Evolutionary conservation across 2,888 invertebrate genomes (phyloP), one percentile per base, ranked within the genome.

Genomic region (Panopea generosa): DNA sequence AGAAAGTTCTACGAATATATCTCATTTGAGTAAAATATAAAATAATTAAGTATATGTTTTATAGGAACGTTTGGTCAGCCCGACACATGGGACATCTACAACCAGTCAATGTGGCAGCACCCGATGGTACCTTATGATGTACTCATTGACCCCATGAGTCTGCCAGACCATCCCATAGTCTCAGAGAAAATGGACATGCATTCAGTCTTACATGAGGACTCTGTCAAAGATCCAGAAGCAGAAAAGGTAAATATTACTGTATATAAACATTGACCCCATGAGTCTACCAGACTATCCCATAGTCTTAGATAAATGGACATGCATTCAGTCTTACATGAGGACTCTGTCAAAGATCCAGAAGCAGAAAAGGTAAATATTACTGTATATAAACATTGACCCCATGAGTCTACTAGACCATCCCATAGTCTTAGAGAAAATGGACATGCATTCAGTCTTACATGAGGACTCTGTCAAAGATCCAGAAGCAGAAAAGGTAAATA

Each of bases 101-200:
- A 92, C 71, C 79, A 87, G 27, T 72, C 84, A 11, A 90, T 92
- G 7, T 93, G 85, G 82, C 90, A 90, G 71, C 92, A 93, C 75
- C 93, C 93, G 11, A 91, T 92, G 90, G 92, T 92, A 53, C 93
- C 93, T 1, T 92, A 91, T 69, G 92, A 93, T 84, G 92, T 93
- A 11, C 89, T 93, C 26, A 87, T 92, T 62, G 92, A 93, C 80
- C 92, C 93, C 2, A 83, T 88, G 82, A 91, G 91, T 79, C 82
- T 93, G 62, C 93, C 93, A 0, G 74, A 81, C 11, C 90, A 90
- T 63, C 89, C 90, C 0, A 77, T 91, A 11, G 65, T 91, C 1
- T 76, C 77, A 3, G 87, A 88, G 57, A 90, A 89, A 72, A 79
- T 85, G 62, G 86, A 84, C 67, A 83, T 84, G 43, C 85, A 86